These are phyloP conservation scores for Peromyscus leucopus DNA, from an alignment of 2,113 vertebrate species.

Conservation along the genomic window DNA sequence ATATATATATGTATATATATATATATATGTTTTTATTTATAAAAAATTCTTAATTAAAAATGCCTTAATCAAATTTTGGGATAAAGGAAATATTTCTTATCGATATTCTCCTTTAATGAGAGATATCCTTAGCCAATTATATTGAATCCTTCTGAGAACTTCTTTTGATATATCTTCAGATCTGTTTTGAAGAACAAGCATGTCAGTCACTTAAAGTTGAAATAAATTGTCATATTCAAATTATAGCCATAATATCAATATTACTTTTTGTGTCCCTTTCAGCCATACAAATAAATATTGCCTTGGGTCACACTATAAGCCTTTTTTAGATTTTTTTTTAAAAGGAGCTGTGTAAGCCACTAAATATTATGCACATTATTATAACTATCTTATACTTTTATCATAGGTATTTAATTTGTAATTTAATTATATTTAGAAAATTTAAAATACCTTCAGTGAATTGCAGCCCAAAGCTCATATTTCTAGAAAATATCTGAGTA, in stretches of 20 bases:
- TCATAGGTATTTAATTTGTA: not conserved
- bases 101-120: not conserved
- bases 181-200: not conserved
- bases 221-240: constrained; percentile 20
- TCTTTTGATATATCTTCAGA: constrained; percentile 7
- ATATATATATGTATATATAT: no score
- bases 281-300: not conserved
- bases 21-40: no score
- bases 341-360: not conserved
- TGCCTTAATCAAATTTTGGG: no score
- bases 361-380: not conserved
- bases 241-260: not conserved
- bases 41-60: no score
- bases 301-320: not conserved
- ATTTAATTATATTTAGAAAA: not conserved
- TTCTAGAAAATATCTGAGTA: not conserved
- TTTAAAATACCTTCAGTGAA: not conserved
- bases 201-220: not conserved
- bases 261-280: not conserved
- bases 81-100: not conserved
- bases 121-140: not conserved
- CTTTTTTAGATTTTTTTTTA: not conserved
- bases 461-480: not conserved
- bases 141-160: not conserved
- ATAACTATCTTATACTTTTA: not conserved